Base-by-base conservation (phyloP, 2,113 vertebrate genomes). In the Tragelaphus strepsiceros region DNA sequence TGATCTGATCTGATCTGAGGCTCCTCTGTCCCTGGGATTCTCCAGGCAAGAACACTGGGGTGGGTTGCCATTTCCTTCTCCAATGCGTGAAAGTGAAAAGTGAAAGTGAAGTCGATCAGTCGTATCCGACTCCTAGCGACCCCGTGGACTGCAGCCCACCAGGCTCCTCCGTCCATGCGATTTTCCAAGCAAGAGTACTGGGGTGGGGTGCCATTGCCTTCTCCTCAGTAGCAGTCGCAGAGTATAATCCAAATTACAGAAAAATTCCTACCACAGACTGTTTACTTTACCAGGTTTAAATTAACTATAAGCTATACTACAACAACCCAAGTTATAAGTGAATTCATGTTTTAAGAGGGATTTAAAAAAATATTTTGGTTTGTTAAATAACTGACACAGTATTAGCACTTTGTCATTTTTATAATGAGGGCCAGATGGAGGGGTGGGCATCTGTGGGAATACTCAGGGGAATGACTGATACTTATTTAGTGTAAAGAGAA, bases 251-350 rank as follows among this genome's bases (percentile, higher is more conserved):
- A 62, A 64, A 89, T 83, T 46, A 84, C 28, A 93, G 21, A 84
- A 93, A 83, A 96, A 89, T 35, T 54, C 43, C 62, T 77, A 61
- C 43, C 22, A 92, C 10, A 30, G n/a, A 64, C 32, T 89, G 15
- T 51, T 89, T 92, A 95, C 67, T 89, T 95, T 49, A 62, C 87
- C 39, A 89, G 26, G 58, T 92, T 89, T 90, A 74, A 91, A 62
- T 39, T 77, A 95, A 89, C 32, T 85, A 56, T 84, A 78, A 95
- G 26, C 39, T 67, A 15, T 53, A 93, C n/a, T 14, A 84, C 46
- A 64, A 78, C 22, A 92, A 89, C 78, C 64, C 53, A 88, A 88
- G 53, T 54, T 51, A 61, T 62, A 89, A 59, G 10, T 86, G 49
- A 94, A 77, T 88, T 83, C 17, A 82, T 62, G 46, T 91, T 88